These are phyloP conservation scores for Scomber colias DNA, from an alignment of 2,113 vertebrate species.

Conservation along the genomic window DNA sequence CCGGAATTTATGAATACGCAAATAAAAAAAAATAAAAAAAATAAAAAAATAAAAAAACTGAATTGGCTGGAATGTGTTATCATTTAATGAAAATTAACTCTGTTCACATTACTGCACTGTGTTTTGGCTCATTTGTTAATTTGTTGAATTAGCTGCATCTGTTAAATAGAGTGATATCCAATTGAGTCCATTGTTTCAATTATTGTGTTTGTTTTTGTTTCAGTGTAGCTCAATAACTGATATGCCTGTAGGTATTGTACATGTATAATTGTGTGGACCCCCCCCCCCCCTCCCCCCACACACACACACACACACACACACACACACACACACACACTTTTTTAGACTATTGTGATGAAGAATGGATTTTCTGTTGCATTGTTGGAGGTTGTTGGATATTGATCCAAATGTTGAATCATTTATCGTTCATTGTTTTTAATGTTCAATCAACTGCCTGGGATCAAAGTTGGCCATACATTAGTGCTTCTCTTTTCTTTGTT, in stretches of 20 bases:
- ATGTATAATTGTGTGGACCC: not conserved
- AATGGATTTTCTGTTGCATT: conserved; percentile 7
- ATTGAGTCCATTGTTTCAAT: conserved; percentile 54
- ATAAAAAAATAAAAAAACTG: conserved; percentile 19
- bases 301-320: no score
- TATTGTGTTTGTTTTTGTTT: conserved; percentile 5
- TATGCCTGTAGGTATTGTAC: conserved; percentile 41
- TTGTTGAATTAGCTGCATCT: conserved; percentile 61
- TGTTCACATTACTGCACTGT: conserved; percentile 12
- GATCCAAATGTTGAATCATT: conserved; percentile 17
- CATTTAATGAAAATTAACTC: conserved; percentile 68
- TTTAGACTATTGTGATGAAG: conserved; percentile 3
- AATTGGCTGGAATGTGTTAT: conserved; percentile 65
- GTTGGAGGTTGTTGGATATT: not conserved
- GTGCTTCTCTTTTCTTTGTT: not conserved
- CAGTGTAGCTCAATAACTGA: conserved; percentile 15
- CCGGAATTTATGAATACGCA: conserved; percentile 76
- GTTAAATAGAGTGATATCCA: conserved; percentile 57
- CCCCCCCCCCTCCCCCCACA: no score
- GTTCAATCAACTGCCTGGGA: not conserved
- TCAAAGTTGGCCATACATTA: not conserved
- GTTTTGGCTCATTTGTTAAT: conserved; percentile 62
- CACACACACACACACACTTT: no score
- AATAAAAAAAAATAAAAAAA: conserved; percentile 29
- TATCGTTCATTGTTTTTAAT: not conserved